A percentile compares a stretch with the other conserved stretches of the same genome.
These are phyloP conservation scores for Epistrophe eligans DNA, from an alignment of 2,888 invertebrate genomes.

Conservation along the genomic window DNA sequence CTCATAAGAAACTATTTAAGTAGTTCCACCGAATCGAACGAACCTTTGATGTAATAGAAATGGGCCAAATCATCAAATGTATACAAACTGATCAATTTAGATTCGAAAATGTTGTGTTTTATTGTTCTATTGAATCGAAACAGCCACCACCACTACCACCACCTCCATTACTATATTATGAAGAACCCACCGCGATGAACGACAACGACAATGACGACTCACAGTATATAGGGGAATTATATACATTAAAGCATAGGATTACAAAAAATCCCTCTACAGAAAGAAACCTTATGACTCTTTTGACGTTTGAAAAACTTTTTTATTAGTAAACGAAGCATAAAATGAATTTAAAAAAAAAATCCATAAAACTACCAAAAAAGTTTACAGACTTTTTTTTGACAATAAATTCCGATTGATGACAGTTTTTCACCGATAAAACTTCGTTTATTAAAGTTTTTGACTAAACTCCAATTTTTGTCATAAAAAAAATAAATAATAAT, in stretches of 20 bases:
- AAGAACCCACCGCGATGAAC: no score
- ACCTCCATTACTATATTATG: no score
- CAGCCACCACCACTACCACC: neutral
- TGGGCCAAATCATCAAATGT: slow-evolving; percentile 15
- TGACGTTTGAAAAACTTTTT: slow-evolving; percentile 33
- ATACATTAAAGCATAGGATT: slow-evolving; percentile 11
- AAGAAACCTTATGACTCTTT: slow-evolving; percentile 39
- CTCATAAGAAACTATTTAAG: slow-evolving; percentile 37
- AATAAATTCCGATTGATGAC: slow-evolving; percentile 71
- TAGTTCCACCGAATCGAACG: slow-evolving; percentile 20
- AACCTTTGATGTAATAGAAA: slow-evolving; percentile 25
- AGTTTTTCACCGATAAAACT: slow-evolving; percentile 34
- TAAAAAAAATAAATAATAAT: slow-evolving; percentile 5
- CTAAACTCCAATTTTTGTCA: slow-evolving; percentile 36
- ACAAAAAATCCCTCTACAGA: slow-evolving; percentile 17
- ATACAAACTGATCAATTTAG: slow-evolving; percentile 33
- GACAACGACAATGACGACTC: neutral
- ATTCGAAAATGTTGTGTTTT: slow-evolving; percentile 36
- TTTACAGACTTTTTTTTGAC: slow-evolving; percentile 42
- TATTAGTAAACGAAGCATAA: slow-evolving; percentile 12
- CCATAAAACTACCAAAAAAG: slow-evolving; percentile 60
- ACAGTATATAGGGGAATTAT: neutral
- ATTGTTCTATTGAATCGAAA: slow-evolving; percentile 17
- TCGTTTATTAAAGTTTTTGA: slow-evolving; percentile 22
- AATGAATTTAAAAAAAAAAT: slow-evolving; percentile 1